Percentiles rank a stretch among this genome's conserved stretches.
These are phyloP conservation scores for Muscicapa striata DNA, from an alignment of 2,797 vertebrate genomes.

Conservation along the genomic window DNA sequence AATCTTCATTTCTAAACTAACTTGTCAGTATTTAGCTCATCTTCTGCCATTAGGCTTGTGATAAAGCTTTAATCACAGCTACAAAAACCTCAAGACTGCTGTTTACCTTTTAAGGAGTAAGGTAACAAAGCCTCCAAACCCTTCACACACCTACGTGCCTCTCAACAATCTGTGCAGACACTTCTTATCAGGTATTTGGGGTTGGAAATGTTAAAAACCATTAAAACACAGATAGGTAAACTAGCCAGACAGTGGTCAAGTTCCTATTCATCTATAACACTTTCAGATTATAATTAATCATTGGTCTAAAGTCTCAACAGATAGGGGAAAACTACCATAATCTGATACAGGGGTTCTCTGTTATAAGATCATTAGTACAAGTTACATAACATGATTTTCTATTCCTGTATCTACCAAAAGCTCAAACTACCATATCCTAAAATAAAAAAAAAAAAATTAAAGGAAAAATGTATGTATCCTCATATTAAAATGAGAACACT, in stretches of 20 bases:
- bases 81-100: not conserved
- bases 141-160: not conserved
- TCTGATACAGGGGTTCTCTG: not conserved
- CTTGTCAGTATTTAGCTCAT: not conserved
- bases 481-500: not conserved
- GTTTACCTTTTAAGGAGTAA: not conserved
- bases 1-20: not conserved
- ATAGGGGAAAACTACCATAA: not conserved
- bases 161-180: not conserved
- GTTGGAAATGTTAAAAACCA: not conserved
- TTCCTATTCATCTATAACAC: not conserved
- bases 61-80: not conserved
- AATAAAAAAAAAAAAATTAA: not conserved
- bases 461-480: not conserved
- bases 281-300: not conserved
- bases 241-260: not conserved
- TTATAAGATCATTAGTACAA: not conserved
- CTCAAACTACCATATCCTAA: not conserved
- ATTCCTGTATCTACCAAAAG: not conserved
- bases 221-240: not conserved
- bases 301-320: not conserved
- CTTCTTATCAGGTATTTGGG: not conserved
- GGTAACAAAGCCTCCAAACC: not conserved
- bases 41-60: not conserved
- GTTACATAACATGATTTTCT: not conserved